Evolutionary conservation across 2,797 vertebrate genomes (phyloP).

Genomic region (Pangasius djambal): DNA sequence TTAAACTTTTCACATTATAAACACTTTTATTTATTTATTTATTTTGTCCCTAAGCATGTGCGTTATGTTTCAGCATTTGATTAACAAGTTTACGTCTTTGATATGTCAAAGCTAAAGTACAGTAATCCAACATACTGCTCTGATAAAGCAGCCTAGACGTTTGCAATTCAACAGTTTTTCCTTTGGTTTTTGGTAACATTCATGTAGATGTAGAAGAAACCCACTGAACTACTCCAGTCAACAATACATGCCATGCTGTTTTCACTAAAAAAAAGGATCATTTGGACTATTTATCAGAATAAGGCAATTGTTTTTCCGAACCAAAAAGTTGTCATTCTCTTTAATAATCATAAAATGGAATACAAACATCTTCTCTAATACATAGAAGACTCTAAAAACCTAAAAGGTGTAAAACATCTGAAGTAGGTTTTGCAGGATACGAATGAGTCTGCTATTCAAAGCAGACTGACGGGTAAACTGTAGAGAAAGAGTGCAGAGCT

Average conservation of each 20-base stretch:
- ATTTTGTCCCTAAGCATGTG: background rate
- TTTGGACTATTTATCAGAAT: background rate
- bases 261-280: background rate
- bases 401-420: constrained; percentile 62
- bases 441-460: constrained; percentile 45
- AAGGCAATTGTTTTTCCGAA: background rate
- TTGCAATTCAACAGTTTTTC: background rate
- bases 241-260: no score
- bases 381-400: constrained; percentile 68
- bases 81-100: background rate
- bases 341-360: constrained; percentile 73
- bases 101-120: background rate
- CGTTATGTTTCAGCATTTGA: background rate
- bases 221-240: background rate
- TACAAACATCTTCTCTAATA: constrained; percentile 69
- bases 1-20: no score
- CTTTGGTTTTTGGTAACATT: constrained; percentile 13
- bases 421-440: constrained; percentile 59
- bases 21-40: background rate
- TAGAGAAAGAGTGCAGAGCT: constrained; percentile 60
- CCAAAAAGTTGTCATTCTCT: constrained; percentile 59
- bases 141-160: background rate
- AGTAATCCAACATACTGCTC: background rate
- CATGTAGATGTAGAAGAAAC: background rate
- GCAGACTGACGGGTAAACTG: constrained; percentile 53